Base-by-base conservation (phyloP, 2,888 invertebrate species). In the Galerucella nymphaeae region DNA sequence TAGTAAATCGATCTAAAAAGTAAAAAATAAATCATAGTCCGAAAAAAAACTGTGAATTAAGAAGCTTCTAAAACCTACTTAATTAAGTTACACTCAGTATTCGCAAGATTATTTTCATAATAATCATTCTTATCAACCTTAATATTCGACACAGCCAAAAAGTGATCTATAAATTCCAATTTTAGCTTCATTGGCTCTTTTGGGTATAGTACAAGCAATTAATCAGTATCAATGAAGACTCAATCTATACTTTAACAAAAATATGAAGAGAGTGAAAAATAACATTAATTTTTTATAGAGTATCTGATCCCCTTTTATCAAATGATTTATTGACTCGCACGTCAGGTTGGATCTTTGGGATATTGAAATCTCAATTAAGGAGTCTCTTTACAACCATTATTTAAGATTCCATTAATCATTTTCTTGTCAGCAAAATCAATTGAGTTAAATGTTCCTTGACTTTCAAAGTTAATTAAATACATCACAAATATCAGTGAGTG, bases 401-500 rank as follows among this genome's bases (percentile, higher is more conserved):
- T 70, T 70, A 41, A 57, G 63, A 70, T 70, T 70, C 61, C 63
- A 70, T 70, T 61, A 70, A 70, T 70, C 70, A 70, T 63, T 57
- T 57, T 63, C 57, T 64, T 64, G 70, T 63, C 70, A 64, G 70
- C 23, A 64, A 64, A 70, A 64, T 70, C 70, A 70, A 70, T 70
- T 70, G 42, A 30, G 55, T 70, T 53, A 45, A 70, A 63, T 45
- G 57, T 48, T 70, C 23, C 20, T 53, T 53, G 11, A 50, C 62
- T 58, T 70, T 63, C 18, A 10, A 14, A 57, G 63, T 63, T 70
- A 70, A 70, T 70, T 64, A 64, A 70, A 70, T 57, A 57, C 16
- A 65, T 65, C 18, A 18, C n/a, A 62, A 62, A 59, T 38, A 59
- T 58, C 5, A 30, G 30, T 23, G 9, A 30, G 8, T 14, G 59